Base-by-base conservation (phyloP, 2,113 vertebrate species). In the Prinia subflava region DNA sequence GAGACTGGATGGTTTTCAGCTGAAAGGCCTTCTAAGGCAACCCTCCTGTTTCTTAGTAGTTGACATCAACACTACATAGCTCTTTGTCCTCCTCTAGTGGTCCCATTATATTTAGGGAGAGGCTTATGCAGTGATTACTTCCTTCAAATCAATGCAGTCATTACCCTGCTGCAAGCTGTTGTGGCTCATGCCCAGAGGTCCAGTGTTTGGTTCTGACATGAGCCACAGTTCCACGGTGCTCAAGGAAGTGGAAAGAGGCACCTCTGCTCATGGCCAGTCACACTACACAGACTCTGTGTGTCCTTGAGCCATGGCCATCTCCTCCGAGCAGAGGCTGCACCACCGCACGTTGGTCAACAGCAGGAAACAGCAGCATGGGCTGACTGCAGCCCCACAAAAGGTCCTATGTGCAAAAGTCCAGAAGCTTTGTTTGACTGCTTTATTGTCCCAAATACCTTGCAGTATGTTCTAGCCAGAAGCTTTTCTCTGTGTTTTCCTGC, bases 61-160 rank as follows among this genome's bases (percentile, higher is more conserved):
- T 81, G 79, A 68, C 33, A 33, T 59, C 76, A 93, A 60, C 30
- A 69, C 82, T 87, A 22, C 20, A 19, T 8, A 33, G 92, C 86
- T 93, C 95, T 95, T 93, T 89, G 76, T 95, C 94, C 91, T 94
- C 93, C 95, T 92, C 93, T 95, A 94, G 92, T 94, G 90, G 85
- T 73, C 53, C 69, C 74, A 25, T 39, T 56, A 39, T 30, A 74
- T 42, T 75, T 78, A 94, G 83, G 63, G 52, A 93, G 64, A 95
- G 24, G 73, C 20, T 76, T 52, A 55, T 6, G 37, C 55, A 71
- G 44, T n/a, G 71, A 90, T 64, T 63, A 63, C 49, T 83, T 83
- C 67, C 71, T 74, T 59, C 39, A 49, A 20, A 35, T 85, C 67
- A 55, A 55, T 3, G 50, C 52, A 27, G 31, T 50, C 46, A 31